These are phyloP conservation scores for Metopolophium dirhodum DNA, from an alignment of 1,140 invertebrate genomes.

Conservation along the genomic window DNA sequence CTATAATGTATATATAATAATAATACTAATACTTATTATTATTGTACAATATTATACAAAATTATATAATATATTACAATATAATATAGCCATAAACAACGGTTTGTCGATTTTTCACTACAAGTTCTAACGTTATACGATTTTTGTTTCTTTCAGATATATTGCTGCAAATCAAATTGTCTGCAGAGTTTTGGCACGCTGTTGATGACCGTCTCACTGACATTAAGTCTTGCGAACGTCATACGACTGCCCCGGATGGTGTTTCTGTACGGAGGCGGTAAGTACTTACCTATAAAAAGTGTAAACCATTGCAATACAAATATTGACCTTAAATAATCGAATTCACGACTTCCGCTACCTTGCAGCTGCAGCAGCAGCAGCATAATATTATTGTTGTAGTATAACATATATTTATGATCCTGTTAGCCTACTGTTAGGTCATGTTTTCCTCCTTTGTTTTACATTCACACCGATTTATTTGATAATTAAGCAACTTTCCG, in stretches of 20 bases:
- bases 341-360: neutral
- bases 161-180: constrained; percentile 59
- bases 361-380: too few species aligned
- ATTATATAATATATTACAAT: too few species aligned
- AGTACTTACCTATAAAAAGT: constrained; percentile 41
- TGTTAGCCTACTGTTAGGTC: too few species aligned
- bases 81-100: neutral
- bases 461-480: neutral
- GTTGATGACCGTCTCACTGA: constrained; percentile 64
- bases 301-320: neutral
- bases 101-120: neutral
- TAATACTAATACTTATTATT: neutral
- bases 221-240: constrained; percentile 66
- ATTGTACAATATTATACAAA: neutral
- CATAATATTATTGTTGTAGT: neutral
- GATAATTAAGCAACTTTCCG: neutral
- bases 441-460: neutral
- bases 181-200: constrained; percentile 60
- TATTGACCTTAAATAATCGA: neutral
- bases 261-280: constrained; percentile 65
- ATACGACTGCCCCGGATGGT: constrained; percentile 67
- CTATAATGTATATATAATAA: neutral
- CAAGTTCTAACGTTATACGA: neutral
- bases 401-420: neutral
- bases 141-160: constrained; percentile 43